Conservation (phyloP, 2,888 invertebrate species). For the Aporophyla lueneburgensis region DNA sequence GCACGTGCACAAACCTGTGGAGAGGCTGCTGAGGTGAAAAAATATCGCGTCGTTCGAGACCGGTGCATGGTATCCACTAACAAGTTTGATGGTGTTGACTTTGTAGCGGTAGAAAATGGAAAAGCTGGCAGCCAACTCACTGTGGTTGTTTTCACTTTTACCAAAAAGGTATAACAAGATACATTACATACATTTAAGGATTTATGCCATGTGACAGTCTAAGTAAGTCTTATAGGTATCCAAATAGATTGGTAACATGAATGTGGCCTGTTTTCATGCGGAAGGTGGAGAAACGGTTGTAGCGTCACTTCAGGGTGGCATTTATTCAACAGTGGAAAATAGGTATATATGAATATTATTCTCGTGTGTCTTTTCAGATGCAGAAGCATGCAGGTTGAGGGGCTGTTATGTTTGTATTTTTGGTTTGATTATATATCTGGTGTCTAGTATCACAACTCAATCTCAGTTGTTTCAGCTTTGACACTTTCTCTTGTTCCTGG, state of each 20-base stretch:
- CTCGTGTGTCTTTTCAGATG: not conserved
- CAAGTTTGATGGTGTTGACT: not conserved
- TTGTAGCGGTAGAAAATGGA: not conserved
- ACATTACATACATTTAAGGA: not conserved
- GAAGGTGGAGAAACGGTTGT: not conserved
- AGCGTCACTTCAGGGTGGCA: not conserved
- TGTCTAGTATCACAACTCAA: not conserved
- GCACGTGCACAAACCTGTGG: constrained; percentile 78
- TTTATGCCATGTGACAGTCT: not conserved
- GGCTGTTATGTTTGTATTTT: too few relatives aligned
- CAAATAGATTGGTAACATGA: not conserved
- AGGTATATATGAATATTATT: not conserved
- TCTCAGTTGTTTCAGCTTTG: not conserved
- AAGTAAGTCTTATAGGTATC: not conserved
- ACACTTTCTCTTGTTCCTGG: not conserved
- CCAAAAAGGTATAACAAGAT: not conserved
- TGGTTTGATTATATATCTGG: not conserved
- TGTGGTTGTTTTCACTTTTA: constrained; percentile 5
- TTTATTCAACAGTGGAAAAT: not conserved
- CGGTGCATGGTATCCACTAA: not conserved
- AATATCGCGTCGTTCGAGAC: not conserved
- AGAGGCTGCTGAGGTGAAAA: constrained; percentile 67
- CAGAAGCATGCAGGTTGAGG: not conserved
- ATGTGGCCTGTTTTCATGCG: not conserved
- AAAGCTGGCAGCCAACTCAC: not conserved